Percentiles rank a stretch among this genome's conserved stretches.
Conservation (phyloP, 2,113 vertebrate genomes). For the Pipra filicauda region DNA sequence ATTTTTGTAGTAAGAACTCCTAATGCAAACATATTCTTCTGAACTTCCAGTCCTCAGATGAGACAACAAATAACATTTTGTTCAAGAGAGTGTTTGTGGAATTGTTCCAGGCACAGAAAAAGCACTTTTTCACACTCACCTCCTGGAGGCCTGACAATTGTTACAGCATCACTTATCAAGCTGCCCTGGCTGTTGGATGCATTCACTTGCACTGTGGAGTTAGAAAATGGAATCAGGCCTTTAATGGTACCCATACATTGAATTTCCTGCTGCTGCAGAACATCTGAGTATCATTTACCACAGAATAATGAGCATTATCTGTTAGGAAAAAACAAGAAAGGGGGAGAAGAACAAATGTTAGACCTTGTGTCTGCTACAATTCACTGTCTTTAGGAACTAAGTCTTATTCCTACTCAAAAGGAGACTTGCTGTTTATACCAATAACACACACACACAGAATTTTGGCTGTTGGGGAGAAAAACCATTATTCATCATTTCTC, state of each 20-base stretch:
- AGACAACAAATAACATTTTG: background rate
- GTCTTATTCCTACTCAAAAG: background rate
- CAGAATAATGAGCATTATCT: too few relatives aligned
- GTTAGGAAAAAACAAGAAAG: too few relatives aligned
- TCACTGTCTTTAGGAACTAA: background rate
- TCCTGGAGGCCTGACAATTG: conserved; percentile 78
- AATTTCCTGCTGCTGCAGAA: too few relatives aligned
- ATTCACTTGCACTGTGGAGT: too few relatives aligned
- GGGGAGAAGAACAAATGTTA: too few relatives aligned
- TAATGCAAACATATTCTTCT: background rate
- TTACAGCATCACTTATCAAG: conserved; percentile 75
- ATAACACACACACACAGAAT: too few relatives aligned
- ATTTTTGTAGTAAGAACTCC: background rate
- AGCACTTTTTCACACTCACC: conserved; percentile 74
- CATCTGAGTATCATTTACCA: too few relatives aligned
- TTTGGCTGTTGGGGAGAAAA: too few relatives aligned
- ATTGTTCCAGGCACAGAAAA: background rate
- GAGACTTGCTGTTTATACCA: background rate
- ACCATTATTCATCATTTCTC: too few relatives aligned
- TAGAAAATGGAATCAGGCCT: too few relatives aligned
- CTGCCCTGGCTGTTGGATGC: conserved; percentile 83
- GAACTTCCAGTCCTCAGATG: background rate
- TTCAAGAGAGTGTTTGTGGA: background rate
- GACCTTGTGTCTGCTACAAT: background rate
- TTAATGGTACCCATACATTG: too few relatives aligned